These are phyloP conservation scores for Megalonaias nervosa DNA, from an alignment of 1,140 invertebrate species.

Conservation along the genomic window DNA sequence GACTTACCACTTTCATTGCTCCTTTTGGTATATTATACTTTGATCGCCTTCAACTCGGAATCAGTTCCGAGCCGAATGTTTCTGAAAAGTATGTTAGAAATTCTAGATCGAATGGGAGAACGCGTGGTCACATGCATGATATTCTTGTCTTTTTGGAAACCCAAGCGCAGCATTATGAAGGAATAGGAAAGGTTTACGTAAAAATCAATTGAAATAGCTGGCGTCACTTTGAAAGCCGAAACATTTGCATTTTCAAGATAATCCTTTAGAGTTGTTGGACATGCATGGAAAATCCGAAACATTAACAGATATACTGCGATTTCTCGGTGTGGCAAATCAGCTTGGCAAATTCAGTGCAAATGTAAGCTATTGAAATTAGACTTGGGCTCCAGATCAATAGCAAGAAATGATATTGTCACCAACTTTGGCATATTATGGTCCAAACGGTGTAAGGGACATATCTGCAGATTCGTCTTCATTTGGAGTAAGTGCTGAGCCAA, in stretches of 20 bases:
- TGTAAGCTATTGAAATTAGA: not conserved
- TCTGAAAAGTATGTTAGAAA: conserved; percentile 26
- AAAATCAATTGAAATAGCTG: conserved; percentile 34
- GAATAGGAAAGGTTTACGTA: conserved; percentile 47
- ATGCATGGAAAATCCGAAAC: conserved; percentile 36
- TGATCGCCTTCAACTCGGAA: conserved; percentile 30
- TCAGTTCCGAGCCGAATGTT: conserved; percentile 34
- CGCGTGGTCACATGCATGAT: conserved; percentile 48
- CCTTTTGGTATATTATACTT: conserved; percentile 31
- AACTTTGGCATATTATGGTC: not conserved
- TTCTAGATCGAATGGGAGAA: conserved; percentile 29
- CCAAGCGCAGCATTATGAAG: conserved; percentile 39
- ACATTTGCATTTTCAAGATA: conserved; percentile 63
- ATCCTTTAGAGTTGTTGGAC: conserved; percentile 66
- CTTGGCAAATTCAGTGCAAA: conserved; percentile 1
- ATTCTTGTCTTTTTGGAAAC: conserved; percentile 46
- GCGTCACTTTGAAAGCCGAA: conserved; percentile 30
- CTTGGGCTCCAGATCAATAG: not conserved
- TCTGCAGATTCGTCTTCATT: conserved; percentile 7
- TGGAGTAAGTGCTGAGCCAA: not conserved
- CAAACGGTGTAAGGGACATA: not conserved
- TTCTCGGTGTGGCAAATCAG: conserved; percentile 9
- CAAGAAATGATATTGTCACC: not conserved
- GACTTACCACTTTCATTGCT: conserved; percentile 34
- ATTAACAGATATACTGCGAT: conserved; percentile 1